Evolutionary conservation across 2,888 invertebrate species (phyloP).

Genomic region (Sinotaia quadrata): DNA sequence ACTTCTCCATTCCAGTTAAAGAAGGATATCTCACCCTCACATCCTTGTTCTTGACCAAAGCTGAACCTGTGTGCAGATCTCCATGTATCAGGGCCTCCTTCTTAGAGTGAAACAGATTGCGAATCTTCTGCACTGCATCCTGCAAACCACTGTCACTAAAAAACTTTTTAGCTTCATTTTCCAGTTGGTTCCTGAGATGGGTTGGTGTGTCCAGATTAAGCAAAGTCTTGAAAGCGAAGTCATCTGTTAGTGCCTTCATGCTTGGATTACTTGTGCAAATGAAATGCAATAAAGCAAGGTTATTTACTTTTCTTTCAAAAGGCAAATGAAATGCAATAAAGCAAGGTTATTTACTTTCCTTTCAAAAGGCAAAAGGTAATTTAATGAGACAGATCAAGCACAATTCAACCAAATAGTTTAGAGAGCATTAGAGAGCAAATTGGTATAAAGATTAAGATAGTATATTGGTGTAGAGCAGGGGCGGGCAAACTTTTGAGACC

Average conservation of each 20-base stretch:
- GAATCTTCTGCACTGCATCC: slow-evolving; percentile 42
- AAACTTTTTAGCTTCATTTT: slow-evolving; percentile 35
- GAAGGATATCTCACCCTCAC: slow-evolving; percentile 39
- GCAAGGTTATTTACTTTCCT: too few relatives aligned
- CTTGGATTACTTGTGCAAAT: slow-evolving; percentile 46
- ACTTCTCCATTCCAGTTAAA: too few relatives aligned
- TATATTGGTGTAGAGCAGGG: too few relatives aligned
- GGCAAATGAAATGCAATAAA: too few relatives aligned
- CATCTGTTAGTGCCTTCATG: slow-evolving; percentile 44
- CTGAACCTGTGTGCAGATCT: slow-evolving; percentile 57
- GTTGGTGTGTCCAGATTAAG: slow-evolving; percentile 45
- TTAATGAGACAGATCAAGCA: too few relatives aligned
- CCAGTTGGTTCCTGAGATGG: slow-evolving; percentile 43
- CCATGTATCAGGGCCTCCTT: slow-evolving; percentile 60
- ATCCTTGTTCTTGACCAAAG: slow-evolving; percentile 47
- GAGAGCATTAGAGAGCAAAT: too few relatives aligned
- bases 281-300: too few relatives aligned
- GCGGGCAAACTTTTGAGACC: too few relatives aligned
- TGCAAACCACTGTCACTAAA: slow-evolving; percentile 46
- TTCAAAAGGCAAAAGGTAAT: too few relatives aligned
- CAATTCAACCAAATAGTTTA: too few relatives aligned
- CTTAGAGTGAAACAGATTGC: slow-evolving; percentile 48
- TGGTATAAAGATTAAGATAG: too few relatives aligned
- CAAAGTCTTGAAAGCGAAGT: slow-evolving; percentile 50
- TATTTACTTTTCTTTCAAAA: too few relatives aligned